Evolutionary conservation across 2,888 invertebrate species (phyloP), one percentile per base, ranked within the genome.

Genomic region (Drosophila differens): DNA sequence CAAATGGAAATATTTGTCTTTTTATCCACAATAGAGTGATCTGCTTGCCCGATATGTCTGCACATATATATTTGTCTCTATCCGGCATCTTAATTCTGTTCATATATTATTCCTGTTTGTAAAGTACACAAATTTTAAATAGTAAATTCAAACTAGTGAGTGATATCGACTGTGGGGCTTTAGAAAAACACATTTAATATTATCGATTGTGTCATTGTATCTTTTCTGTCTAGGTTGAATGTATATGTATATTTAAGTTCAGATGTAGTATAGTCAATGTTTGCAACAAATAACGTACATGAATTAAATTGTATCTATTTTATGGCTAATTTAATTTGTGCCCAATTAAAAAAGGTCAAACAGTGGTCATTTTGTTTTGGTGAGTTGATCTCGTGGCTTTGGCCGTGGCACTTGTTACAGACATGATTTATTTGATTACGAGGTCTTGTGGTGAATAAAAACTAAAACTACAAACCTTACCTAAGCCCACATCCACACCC

Each of bases 271-370:
- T 52, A 72, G 58, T 37, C 30, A 66, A 63, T 68, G 71, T 66
- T 76, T 62, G 73, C 73, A 65, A 68, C 77, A 76, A 77, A 70
- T 54, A 73, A 52, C 49, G 49, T 61, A 64, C 41, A 54, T 62
- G 78, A 91, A 88, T 88, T 77, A 76, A 88, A 86, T 78, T 89
- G 91, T 88, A 81, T 88, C 82, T 89, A 76, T 89, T 88, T 91
- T 85, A 73, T 74, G 81, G 89, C 79, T 91, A 91, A 90, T 88
- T 88, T 82, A 91, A 91, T 88, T 88, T 89, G 72, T 75, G 91
- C 78, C 86, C 91, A 88, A 91, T 87, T 88, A 91, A 90, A 88
- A 91, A 82, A 91, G 88, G 89, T 91, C 91, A 85, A 83, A 73
- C 73, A 86, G 74, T 74, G 82, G 83, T 81, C 81, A 62, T 75